These are phyloP conservation scores for Venustaconcha ellipsiformis DNA, from an alignment of 1,140 invertebrate genomes.

Conservation along the genomic window DNA sequence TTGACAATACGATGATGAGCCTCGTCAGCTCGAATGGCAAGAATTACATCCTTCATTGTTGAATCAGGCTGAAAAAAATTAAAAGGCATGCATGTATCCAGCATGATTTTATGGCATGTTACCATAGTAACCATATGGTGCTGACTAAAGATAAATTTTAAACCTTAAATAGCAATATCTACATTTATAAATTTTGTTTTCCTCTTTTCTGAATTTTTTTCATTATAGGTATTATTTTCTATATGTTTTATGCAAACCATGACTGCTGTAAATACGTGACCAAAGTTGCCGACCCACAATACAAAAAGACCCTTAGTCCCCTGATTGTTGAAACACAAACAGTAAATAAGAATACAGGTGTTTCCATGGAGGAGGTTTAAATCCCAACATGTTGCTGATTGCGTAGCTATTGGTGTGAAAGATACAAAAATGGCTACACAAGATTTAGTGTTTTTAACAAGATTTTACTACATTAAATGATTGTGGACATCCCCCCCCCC, in stretches of 20 bases:
- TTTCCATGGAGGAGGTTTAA: too few relatives aligned
- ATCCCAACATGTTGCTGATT: too few relatives aligned
- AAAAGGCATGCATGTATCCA: not conserved
- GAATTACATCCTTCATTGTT: slow-evolving; percentile 63
- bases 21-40: slow-evolving; percentile 65
- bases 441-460: too few relatives aligned
- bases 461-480: too few relatives aligned
- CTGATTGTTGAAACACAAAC: too few relatives aligned
- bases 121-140: not conserved
- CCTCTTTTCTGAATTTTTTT: not conserved
- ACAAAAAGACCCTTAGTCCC: not conserved
- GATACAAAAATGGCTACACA: too few relatives aligned
- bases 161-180: not conserved
- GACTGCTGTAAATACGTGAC: too few relatives aligned
- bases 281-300: not conserved
- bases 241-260: too few relatives aligned
- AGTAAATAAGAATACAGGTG: too few relatives aligned
- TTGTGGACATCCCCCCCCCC: too few relatives aligned
- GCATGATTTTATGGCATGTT: not conserved
- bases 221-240: too few relatives aligned
- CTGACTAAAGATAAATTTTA: not conserved
- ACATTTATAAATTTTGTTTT: not conserved
- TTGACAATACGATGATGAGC: slow-evolving; percentile 68
- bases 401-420: too few relatives aligned
- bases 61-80: slow-evolving; percentile 45